phyloP scores from a whole-genome alignment of 2,797 vertebrate species.

The Pempheris klunzingeri region DNA sequence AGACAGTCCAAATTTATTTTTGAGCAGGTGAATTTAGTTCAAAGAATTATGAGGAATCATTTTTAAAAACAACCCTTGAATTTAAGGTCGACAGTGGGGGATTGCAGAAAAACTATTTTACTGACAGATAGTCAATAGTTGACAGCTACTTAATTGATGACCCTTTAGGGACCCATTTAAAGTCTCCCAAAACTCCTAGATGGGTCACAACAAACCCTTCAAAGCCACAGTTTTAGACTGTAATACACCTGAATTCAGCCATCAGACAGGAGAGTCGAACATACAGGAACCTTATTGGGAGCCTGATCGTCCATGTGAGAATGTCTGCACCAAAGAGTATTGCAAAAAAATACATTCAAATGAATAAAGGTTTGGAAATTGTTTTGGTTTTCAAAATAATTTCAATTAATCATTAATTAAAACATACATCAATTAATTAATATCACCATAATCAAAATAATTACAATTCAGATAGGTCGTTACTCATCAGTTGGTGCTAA shows the following conservation, averaged over 20 bases:
- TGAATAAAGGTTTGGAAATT: not conserved
- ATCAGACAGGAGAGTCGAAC: conserved; percentile 4
- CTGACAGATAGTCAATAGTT: conserved; percentile 20
- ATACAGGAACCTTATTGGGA: not conserved
- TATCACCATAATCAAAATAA: too few species aligned
- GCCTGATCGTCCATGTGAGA: conserved; percentile 16
- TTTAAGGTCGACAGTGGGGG: conserved; percentile 10
- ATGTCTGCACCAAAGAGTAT: not conserved
- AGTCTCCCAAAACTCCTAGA: conserved; percentile 32
- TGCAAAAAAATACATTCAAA: not conserved
- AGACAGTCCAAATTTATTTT: not conserved
- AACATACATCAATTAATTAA: too few species aligned
- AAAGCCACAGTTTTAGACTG: not conserved
- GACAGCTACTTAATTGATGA: conserved; percentile 41
- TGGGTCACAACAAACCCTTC: conserved; percentile 21
- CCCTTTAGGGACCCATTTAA: conserved; percentile 11
- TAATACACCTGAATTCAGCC: conserved; percentile 25
- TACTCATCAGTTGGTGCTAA: conserved; percentile 9
- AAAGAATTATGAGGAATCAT: conserved; percentile 4
- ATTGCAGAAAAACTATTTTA: conserved; percentile 24
- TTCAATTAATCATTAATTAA: too few species aligned
- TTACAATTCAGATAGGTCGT: conserved; percentile 21
- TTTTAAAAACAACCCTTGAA: conserved; percentile 29
- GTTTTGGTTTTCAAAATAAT: not conserved
- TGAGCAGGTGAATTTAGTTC: not conserved